These are phyloP conservation scores for Sarcophaga carnaria DNA, from an alignment of 2,888 invertebrate genomes.

Conservation along the genomic window DNA sequence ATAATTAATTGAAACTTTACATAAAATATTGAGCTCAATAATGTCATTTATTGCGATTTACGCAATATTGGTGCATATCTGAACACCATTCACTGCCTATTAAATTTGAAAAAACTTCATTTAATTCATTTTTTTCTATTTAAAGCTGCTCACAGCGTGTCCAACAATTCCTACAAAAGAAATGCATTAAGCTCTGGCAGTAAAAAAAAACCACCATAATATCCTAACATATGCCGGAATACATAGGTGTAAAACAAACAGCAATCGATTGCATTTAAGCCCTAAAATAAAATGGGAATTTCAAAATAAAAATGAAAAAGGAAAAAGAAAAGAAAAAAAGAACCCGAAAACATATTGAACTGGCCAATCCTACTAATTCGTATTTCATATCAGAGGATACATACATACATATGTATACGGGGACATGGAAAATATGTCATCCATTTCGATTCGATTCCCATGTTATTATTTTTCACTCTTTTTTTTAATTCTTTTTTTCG, in stretches of 20 bases:
- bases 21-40: no score
- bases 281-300: neutral
- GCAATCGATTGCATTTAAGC: neutral
- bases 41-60: no score
- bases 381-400: neutral
- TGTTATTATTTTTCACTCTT: neutral
- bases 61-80: no score
- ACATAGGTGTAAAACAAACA: neutral
- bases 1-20: no score
- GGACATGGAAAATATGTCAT: neutral
- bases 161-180: no score
- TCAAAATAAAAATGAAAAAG: neutral
- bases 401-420: neutral
- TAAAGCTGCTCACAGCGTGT: no score
- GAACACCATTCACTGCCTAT: no score
- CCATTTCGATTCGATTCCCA: neutral
- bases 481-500: neutral
- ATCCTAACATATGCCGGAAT: no score
- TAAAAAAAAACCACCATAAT: no score
- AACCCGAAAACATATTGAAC: neutral
- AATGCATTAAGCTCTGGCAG: no score
- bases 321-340: neutral
- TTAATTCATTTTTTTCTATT: no score
- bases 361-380: constrained; percentile 8
- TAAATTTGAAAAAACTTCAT: no score